Conservation (phyloP, 2,797 vertebrate species). For the Anabacerthia variegaticeps region DNA sequence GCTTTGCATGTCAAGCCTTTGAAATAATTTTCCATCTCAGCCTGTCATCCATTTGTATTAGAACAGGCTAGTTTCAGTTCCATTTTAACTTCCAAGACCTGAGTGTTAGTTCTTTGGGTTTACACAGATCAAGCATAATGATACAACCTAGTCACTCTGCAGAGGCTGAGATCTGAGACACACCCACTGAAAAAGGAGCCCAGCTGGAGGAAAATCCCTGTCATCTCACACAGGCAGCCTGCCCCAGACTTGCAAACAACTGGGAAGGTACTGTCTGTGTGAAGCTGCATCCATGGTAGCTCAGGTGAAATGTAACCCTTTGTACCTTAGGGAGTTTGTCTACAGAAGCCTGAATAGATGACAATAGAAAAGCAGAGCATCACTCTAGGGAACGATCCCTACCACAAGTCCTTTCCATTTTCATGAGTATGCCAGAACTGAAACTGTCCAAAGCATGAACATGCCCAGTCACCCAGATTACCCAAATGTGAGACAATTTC, state of each 20-base stretch:
- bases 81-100: background rate
- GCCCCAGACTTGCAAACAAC: background rate
- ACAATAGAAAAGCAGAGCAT: background rate
- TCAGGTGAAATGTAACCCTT: background rate
- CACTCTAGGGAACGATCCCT: background rate
- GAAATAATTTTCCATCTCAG: background rate
- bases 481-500: background rate
- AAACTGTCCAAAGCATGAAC: background rate
- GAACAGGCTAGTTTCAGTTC: background rate
- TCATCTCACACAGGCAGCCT: background rate
- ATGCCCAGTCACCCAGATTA: background rate
- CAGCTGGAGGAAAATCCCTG: background rate
- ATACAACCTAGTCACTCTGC: fast-evolving
- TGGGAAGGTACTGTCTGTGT: background rate
- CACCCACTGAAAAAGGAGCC: background rate
- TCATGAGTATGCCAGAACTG: background rate
- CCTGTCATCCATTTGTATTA: background rate
- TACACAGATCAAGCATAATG: background rate
- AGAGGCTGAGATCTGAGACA: background rate
- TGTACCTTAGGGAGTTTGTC: background rate
- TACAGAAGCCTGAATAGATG: background rate
- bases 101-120: background rate
- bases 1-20: background rate
- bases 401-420: background rate
- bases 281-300: background rate